A percentile compares a stretch with the other conserved stretches of the same genome.
phyloP scores from a whole-genome alignment of 35 echinoderm and acorn worm genomes.

The Heliocidaris tuberculata region DNA sequence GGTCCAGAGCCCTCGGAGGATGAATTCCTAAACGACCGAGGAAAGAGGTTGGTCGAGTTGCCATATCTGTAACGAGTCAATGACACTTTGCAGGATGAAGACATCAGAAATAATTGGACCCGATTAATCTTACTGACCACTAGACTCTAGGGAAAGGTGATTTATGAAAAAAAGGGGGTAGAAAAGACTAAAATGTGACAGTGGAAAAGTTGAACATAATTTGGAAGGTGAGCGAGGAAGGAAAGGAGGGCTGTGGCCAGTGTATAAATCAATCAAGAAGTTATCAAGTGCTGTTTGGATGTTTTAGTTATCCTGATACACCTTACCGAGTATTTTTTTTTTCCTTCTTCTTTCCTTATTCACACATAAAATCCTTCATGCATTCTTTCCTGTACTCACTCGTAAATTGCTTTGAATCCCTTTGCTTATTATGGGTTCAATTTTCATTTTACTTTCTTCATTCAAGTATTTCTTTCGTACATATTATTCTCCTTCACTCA shows the following conservation, averaged over 20 bases:
- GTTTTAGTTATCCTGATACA: not conserved
- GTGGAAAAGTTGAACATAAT: not conserved
- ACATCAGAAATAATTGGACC: not conserved
- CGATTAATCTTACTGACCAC: not conserved
- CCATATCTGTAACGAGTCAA: not conserved
- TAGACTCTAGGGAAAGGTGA: not conserved
- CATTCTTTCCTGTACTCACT: not conserved
- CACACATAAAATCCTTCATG: not conserved
- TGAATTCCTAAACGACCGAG: not conserved
- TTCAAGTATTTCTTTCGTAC: not conserved
- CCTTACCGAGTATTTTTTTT: not conserved
- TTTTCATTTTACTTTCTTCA: too few relatives aligned
- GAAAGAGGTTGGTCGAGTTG: not conserved
- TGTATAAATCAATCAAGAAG: constrained; percentile 2
- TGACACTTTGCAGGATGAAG: not conserved
- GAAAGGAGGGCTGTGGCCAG: not conserved
- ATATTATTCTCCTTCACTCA: not conserved
- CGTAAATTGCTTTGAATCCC: too few relatives aligned
- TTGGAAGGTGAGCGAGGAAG: not conserved
- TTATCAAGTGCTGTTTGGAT: not conserved
- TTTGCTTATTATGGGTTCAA: too few relatives aligned
- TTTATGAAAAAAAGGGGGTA: not conserved
- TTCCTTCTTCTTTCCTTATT: not conserved
- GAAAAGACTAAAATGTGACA: not conserved
- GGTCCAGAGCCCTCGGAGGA: not conserved